Conservation (phyloP, 2,888 invertebrate genomes). For the Proisotoma minuta region DNA sequence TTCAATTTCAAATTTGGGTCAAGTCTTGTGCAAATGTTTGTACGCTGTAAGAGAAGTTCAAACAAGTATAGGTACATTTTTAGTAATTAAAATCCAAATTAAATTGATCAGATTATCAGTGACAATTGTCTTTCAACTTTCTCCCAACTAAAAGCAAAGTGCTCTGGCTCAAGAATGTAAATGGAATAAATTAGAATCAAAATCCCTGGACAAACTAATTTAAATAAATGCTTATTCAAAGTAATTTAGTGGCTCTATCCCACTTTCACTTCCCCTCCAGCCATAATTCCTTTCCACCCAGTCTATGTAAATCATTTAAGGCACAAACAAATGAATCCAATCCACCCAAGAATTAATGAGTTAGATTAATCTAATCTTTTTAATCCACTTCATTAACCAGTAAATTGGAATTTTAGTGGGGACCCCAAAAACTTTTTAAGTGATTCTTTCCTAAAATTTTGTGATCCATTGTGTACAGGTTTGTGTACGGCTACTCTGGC, state of each 20-base stretch:
- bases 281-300: background rate
- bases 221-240: background rate
- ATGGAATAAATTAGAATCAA: background rate
- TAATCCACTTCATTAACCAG: conserved; percentile 14
- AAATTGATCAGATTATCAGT: no score
- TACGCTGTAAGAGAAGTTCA: no score
- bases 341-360: conserved; percentile 11
- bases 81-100: no score
- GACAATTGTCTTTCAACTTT: no score
- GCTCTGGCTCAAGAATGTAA: no score
- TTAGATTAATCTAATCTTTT: conserved; percentile 16
- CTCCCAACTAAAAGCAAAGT: no score
- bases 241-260: background rate
- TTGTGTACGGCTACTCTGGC: conserved; percentile 10
- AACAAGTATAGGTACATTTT: no score
- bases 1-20: no score
- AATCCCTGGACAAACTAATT: background rate
- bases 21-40: no score
- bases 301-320: background rate
- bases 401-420: background rate
- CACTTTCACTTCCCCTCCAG: background rate
- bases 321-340: background rate
- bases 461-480: background rate
- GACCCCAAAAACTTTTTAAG: background rate
- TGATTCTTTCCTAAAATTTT: no score